These are phyloP conservation scores for Euwallacea fornicatus DNA, from an alignment of 1,140 invertebrate genomes.

Conservation along the genomic window DNA sequence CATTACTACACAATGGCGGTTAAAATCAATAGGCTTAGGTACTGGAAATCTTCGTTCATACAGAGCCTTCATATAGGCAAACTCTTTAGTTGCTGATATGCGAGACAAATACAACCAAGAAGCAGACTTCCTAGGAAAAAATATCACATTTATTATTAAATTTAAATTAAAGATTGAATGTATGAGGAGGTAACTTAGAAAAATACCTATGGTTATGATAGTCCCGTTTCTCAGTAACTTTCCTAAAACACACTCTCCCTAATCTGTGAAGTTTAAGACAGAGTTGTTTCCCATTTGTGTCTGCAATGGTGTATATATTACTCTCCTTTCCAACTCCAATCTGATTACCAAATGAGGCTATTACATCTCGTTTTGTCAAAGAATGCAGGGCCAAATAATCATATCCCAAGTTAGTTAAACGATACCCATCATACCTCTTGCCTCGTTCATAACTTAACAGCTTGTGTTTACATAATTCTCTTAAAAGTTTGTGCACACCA, in stretches of 20 bases:
- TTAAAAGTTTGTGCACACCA: conserved; percentile 89
- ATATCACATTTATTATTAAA: conserved; percentile 1
- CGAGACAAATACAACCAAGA: conserved; percentile 98
- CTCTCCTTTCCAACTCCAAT: conserved; percentile 99
- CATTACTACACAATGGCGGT: conserved; percentile 97
- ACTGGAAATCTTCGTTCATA: conserved; percentile 91
- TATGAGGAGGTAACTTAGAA: not conserved
- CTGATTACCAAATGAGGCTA: conserved; percentile 94
- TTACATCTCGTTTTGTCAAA: conserved; percentile 73
- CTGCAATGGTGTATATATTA: conserved; percentile 87
- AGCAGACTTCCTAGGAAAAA: conserved; percentile 66
- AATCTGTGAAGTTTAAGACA: conserved; percentile 90
- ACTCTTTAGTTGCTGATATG: conserved; percentile 96
- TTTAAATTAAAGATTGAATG: not conserved
- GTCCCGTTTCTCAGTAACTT: conserved; percentile 80
- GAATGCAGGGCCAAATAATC: conserved; percentile 95
- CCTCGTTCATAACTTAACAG: conserved; percentile 91
- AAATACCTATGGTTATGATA: conserved; percentile 80
- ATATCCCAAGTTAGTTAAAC: conserved; percentile 94
- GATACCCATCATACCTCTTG: conserved; percentile 94
- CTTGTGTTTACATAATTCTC: conserved; percentile 87
- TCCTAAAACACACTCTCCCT: conserved; percentile 44
- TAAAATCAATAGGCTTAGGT: conserved; percentile 92
- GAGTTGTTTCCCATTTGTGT: conserved; percentile 72
- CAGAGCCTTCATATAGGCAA: conserved; percentile 96